Base-by-base conservation (phyloP, 1,140 invertebrate species). In the Aphelinus certus region DNA sequence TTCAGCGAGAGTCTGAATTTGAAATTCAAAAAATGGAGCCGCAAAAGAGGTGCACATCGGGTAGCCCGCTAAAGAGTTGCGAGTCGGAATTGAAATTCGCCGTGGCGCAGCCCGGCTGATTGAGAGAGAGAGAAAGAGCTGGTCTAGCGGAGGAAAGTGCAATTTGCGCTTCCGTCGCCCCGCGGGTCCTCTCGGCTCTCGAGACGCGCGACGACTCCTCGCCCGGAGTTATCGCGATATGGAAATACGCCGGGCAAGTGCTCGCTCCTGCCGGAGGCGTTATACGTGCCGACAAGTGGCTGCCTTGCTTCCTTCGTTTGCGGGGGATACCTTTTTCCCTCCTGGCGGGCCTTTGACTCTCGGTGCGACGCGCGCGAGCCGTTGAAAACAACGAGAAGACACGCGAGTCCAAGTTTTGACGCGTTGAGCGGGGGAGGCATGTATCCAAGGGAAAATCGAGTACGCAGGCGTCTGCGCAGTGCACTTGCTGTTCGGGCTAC, bases 11-110 rank as follows among this genome's bases (percentile, higher is more conserved):
- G 26, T 26, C 26, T 26, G 26, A 26, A 26, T 26, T 26, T 26
- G 26, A 26, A 26, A 26, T 26, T 26, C 26, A 26, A 26, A 26
- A 26, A 26, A 26, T 26, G 26, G 26, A 26, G 26, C 26, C 6
- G 10, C 71, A 42, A 42, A 48, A 7, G 42, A 62, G 65, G 66
- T 75, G 73, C 45, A 56, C 3, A 10, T 7, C n/a, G 68, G 26
- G 57, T 2, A 26, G 45, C 47, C 63, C 3, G 7, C 43, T 42
- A 53, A 26, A 7, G 51, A 7, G 49, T 51, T 10, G 3, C 2
- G 47, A 43, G 62, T 51, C 58, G 65, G 68, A 68, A 74, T 74
- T 74, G 58, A 74, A 49, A 69, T 74, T 74, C 65, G 53, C 45
- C 46, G 3, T 49, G 4, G 53, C 51, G 57, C 57, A 9, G 4